Percentiles rank a stretch among this genome's conserved stretches.
These are phyloP conservation scores for Cheumatopsyche charites DNA, from an alignment of 1,140 invertebrate species.

Conservation along the genomic window DNA sequence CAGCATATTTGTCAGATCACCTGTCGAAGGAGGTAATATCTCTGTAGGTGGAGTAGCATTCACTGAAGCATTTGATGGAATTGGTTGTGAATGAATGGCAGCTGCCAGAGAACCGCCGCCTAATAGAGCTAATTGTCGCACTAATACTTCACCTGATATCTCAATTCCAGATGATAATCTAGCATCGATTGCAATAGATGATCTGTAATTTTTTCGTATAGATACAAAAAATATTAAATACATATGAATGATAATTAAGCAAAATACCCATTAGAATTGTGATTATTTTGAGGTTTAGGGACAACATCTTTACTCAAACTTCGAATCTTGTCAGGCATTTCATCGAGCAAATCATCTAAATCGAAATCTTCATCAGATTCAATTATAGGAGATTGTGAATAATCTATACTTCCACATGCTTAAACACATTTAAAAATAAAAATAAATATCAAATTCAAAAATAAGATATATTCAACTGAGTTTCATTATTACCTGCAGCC, in stretches of 20 bases:
- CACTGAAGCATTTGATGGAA: constrained; percentile 41
- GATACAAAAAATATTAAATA: constrained; percentile 42
- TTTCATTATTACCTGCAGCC: constrained; percentile 2
- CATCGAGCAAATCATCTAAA: constrained; percentile 72
- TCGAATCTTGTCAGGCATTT: constrained; percentile 67
- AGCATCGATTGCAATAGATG: constrained; percentile 77
- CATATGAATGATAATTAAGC: not conserved
- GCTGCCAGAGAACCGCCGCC: constrained; percentile 52
- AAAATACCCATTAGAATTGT: constrained; percentile 41
- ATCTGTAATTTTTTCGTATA: constrained; percentile 50
- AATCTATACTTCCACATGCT: constrained; percentile 50
- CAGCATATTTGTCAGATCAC: constrained; percentile 62
- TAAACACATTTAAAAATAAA: constrained; percentile 26
- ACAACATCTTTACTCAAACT: constrained; percentile 54
- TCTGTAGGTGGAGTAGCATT: constrained; percentile 47
- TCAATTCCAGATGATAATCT: constrained; percentile 79
- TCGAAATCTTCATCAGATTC: constrained; percentile 75
- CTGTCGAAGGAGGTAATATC: not conserved
- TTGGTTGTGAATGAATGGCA: constrained; percentile 40
- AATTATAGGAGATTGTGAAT: constrained; percentile 56
- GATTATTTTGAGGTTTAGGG: constrained; percentile 36
- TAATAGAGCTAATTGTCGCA: constrained; percentile 68
- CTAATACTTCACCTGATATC: constrained; percentile 71
- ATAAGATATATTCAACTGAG: too few relatives aligned
- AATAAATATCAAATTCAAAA: not conserved